Evolutionary conservation across 2,888 invertebrate genomes (phyloP).

Genomic region (Gymnocheta viridis): DNA sequence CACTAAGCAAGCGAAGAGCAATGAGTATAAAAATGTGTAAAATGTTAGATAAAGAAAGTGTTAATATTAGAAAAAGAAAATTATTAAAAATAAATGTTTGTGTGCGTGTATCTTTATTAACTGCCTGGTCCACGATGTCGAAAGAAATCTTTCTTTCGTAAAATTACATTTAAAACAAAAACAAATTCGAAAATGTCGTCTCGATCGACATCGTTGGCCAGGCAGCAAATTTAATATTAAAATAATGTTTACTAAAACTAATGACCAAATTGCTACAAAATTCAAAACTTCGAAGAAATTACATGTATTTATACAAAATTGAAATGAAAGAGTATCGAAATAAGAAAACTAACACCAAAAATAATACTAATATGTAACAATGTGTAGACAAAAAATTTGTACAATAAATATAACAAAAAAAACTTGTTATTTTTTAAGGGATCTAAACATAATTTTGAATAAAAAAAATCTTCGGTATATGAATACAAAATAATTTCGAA

Average conservation of each 20-base stretch:
- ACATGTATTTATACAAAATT: not conserved
- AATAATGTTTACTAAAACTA: not conserved
- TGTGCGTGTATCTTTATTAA: constrained; percentile 10
- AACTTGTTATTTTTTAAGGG: constrained; percentile 52
- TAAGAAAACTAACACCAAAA: constrained; percentile 51
- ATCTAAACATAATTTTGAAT: constrained; percentile 54
- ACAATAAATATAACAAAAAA: not conserved
- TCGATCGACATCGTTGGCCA: no score
- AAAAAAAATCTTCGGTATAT: not conserved
- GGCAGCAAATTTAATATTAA: not conserved
- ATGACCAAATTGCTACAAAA: constrained; percentile 44
- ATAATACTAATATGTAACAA: not conserved
- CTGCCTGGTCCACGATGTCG: no score
- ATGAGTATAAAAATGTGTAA: constrained; percentile 21
- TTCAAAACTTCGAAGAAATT: constrained; percentile 32
- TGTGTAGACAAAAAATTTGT: constrained; percentile 14
- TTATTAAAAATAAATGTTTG: not conserved
- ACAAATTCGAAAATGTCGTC: not conserved
- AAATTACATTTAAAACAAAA: no score
- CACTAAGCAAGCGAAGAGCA: constrained; percentile 39
- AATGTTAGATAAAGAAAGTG: constrained; percentile 16
- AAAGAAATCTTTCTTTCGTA: no score
- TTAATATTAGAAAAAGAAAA: constrained; percentile 22
- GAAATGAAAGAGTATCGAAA: not conserved
- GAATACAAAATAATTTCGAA: not conserved